Percentiles rank a stretch among this genome's conserved stretches.
phyloP scores from a whole-genome alignment of 92 coral and sea anemone species.

The Phymanthus crucifer region DNA sequence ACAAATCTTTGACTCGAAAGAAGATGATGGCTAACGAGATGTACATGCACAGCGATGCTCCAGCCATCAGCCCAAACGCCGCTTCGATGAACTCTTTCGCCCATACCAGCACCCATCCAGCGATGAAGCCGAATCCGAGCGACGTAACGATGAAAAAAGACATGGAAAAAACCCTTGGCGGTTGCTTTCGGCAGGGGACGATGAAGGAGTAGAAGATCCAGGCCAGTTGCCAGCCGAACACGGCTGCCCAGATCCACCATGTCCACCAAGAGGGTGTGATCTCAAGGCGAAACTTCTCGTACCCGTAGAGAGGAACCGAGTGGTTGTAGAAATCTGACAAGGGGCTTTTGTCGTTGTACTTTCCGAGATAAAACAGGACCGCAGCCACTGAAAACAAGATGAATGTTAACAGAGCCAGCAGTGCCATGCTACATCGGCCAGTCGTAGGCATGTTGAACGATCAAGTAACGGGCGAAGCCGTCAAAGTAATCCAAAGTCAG shows the following conservation, averaged over 20 bases:
- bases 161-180: slow-evolving; percentile 70
- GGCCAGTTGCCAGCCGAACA: slow-evolving; percentile 78
- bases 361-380: slow-evolving; percentile 79
- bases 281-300: slow-evolving; percentile 54
- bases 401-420: slow-evolving; percentile 65
- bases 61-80: slow-evolving; percentile 70
- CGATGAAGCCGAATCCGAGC: slow-evolving; percentile 74
- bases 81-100: slow-evolving; percentile 61
- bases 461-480: not conserved
- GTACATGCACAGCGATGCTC: slow-evolving; percentile 48
- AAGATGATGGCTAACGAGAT: slow-evolving; percentile 67
- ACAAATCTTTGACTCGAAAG: slow-evolving; percentile 56
- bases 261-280: slow-evolving; percentile 84
- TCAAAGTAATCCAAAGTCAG: not conserved
- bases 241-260: slow-evolving; percentile 86
- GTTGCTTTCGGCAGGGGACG: slow-evolving; percentile 68
- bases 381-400: slow-evolving; percentile 72
- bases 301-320: slow-evolving; percentile 61
- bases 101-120: slow-evolving; percentile 85
- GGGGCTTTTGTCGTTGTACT: slow-evolving; percentile 66
- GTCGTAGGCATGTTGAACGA: slow-evolving; percentile 36
- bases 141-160: slow-evolving; percentile 72
- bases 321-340: slow-evolving; percentile 63
- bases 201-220: slow-evolving; percentile 76
- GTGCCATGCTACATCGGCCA: slow-evolving; percentile 56